Conservation (phyloP, 2,797 vertebrate species). For the Mus caroli region DNA sequence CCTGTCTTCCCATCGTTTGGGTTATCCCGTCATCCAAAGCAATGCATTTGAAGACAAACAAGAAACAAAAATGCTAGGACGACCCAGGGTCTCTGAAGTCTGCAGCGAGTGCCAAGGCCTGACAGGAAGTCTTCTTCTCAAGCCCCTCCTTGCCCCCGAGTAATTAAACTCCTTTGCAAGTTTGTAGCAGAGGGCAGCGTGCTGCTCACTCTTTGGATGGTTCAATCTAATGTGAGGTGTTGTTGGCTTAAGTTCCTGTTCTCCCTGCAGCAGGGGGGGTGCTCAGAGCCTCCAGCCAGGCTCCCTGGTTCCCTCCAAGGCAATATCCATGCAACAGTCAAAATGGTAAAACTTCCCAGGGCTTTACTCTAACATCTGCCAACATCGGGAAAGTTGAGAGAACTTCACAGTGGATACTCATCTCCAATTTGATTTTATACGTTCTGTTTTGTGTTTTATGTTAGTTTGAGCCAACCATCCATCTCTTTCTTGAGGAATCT, state of each 20-base stretch:
- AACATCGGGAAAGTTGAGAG: background rate
- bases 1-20: fast-evolving
- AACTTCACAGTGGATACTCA: background rate
- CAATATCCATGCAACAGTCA: background rate
- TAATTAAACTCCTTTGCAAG: background rate
- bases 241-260: background rate
- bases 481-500: background rate
- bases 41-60: background rate
- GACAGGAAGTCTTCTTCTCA: background rate
- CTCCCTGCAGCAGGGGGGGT: background rate
- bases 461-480: background rate
- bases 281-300: background rate
- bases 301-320: background rate
- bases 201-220: background rate
- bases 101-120: background rate
- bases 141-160: background rate
- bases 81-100: background rate
- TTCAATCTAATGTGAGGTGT: too few relatives aligned
- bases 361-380: conserved; percentile 2
- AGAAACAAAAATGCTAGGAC: background rate
- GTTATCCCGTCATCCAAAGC: background rate
- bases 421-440: background rate
- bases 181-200: background rate
- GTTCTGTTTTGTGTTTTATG: background rate
- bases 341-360: background rate